Evolutionary conservation across 1,140 invertebrate species (phyloP).

Genomic region (Antheraea mylitta): DNA sequence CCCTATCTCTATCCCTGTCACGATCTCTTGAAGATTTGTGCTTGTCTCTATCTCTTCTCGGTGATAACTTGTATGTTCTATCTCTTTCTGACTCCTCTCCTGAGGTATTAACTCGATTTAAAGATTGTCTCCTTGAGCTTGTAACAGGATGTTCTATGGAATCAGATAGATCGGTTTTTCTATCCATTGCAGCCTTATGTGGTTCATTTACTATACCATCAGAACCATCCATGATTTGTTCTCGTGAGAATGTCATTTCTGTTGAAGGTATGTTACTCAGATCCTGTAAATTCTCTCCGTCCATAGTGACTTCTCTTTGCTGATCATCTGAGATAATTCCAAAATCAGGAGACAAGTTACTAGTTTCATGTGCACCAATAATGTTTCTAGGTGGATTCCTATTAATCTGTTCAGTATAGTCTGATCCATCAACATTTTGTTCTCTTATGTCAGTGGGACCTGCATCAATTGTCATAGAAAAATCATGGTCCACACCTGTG

Average conservation of each 20-base stretch:
- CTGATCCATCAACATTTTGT: slow-evolving; percentile 74
- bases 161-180: slow-evolving; percentile 49
- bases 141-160: slow-evolving; percentile 42
- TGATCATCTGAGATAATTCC: slow-evolving; percentile 53
- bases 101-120: slow-evolving; percentile 56
- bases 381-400: slow-evolving; percentile 59
- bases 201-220: slow-evolving; percentile 38
- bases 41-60: slow-evolving; percentile 62
- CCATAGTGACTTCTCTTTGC: slow-evolving; percentile 78
- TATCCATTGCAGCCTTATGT: slow-evolving; percentile 32
- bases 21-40: slow-evolving; percentile 55
- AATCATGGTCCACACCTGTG: slow-evolving; percentile 72
- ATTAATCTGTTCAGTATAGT: slow-evolving; percentile 60
- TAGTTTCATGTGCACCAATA: slow-evolving; percentile 50
- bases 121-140: slow-evolving; percentile 55
- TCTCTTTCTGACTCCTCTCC: slow-evolving; percentile 73
- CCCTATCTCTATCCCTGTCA: slow-evolving; percentile 37
- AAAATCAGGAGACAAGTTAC: slow-evolving; percentile 48
- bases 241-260: slow-evolving; percentile 57
- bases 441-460: slow-evolving; percentile 57
- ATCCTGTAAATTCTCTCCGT: slow-evolving; percentile 81
- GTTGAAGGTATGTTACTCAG: slow-evolving; percentile 57
- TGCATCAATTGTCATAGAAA: slow-evolving; percentile 41
- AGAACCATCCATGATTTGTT: slow-evolving; percentile 57
- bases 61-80: slow-evolving; percentile 55